These are phyloP conservation scores for Drosophila pseudotakahashii DNA, from an alignment of 2,888 invertebrate genomes.

Conservation along the genomic window DNA sequence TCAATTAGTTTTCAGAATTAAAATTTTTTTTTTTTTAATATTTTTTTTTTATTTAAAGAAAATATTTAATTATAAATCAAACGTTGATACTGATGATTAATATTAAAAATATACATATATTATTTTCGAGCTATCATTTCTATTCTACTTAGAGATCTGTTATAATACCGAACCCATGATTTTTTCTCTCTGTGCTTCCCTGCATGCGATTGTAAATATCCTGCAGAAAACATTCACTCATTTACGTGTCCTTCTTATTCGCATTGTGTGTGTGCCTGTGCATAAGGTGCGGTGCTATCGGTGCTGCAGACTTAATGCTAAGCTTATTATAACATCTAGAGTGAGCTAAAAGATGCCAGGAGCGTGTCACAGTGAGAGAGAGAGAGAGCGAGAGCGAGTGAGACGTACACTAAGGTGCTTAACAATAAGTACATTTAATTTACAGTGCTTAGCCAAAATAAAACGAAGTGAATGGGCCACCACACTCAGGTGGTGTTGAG, in stretches of 20 bases:
- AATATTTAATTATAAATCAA: too few species aligned
- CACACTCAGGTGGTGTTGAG: constrained; percentile 39
- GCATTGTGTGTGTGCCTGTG: constrained; percentile 11
- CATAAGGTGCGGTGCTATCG: constrained; percentile 37
- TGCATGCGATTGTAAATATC: constrained; percentile 2
- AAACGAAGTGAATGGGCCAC: constrained; percentile 54
- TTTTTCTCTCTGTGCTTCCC: not conserved
- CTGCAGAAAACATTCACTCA: not conserved
- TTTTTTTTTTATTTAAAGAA: too few species aligned
- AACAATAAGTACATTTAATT: constrained; percentile 62
- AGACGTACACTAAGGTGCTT: constrained; percentile 68
- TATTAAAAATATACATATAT: not conserved
- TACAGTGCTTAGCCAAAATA: constrained; percentile 64
- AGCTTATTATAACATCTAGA: constrained; percentile 23
- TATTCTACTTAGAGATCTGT: not conserved
- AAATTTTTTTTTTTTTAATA: too few species aligned
- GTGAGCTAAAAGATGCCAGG: constrained; percentile 5
- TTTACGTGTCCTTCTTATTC: constrained; percentile 6
- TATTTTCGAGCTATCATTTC: too few species aligned
- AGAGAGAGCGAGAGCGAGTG: constrained; percentile 1
- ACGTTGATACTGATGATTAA: too few species aligned
- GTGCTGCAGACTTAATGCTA: constrained; percentile 42
- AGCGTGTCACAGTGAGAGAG: constrained; percentile 1
- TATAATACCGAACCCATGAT: not conserved
- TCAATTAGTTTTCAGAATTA: not conserved